Evolutionary conservation across 2,888 invertebrate genomes (phyloP).

Genomic region (Sminthurides aquaticus): DNA sequence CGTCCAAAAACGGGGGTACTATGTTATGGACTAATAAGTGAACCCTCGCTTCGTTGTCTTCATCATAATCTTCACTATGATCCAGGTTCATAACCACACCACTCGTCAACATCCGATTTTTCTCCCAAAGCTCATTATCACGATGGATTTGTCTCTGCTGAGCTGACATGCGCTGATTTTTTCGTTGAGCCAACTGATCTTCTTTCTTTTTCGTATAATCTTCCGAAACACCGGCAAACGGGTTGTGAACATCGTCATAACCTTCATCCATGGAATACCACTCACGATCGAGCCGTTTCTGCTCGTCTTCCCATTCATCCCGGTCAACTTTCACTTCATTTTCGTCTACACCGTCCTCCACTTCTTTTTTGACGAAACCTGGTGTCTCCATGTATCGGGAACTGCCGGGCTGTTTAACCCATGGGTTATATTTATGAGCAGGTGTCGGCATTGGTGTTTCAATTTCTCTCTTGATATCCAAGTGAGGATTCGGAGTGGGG

Average conservation of each 20-base stretch:
- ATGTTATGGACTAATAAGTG: slow-evolving; percentile 96
- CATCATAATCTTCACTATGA: slow-evolving; percentile 87
- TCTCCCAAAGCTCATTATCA: slow-evolving; percentile 98
- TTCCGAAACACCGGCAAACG: slow-evolving; percentile 78
- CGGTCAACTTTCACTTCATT: slow-evolving; percentile 65
- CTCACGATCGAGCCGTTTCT: slow-evolving; percentile 81
- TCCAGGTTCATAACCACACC: slow-evolving; percentile 86
- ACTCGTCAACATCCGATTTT: slow-evolving; percentile 91
- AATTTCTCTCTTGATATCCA: slow-evolving; percentile 49
- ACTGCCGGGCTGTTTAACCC: slow-evolving; percentile 54
- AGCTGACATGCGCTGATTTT: slow-evolving; percentile 87
- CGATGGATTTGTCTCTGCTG: slow-evolving; percentile 79
- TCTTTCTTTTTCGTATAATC: slow-evolving; percentile 92
- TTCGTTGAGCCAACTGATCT: slow-evolving; percentile 79
- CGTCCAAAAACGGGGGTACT: slow-evolving; percentile 96
- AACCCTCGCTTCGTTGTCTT: slow-evolving; percentile 88
- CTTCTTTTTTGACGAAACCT: slow-evolving; percentile 32
- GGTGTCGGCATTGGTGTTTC: slow-evolving; percentile 79
- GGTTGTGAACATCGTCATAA: slow-evolving; percentile 85
- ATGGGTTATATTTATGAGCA: slow-evolving; percentile 72
- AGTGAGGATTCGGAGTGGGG: slow-evolving; percentile 40
- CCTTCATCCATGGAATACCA: slow-evolving; percentile 96
- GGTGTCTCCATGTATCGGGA: slow-evolving; percentile 38
- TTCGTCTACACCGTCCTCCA: slow-evolving; percentile 50
- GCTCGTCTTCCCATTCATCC: slow-evolving; percentile 82